Base-by-base conservation (phyloP, 2,888 invertebrate species). In the Orthosia incerta region DNA sequence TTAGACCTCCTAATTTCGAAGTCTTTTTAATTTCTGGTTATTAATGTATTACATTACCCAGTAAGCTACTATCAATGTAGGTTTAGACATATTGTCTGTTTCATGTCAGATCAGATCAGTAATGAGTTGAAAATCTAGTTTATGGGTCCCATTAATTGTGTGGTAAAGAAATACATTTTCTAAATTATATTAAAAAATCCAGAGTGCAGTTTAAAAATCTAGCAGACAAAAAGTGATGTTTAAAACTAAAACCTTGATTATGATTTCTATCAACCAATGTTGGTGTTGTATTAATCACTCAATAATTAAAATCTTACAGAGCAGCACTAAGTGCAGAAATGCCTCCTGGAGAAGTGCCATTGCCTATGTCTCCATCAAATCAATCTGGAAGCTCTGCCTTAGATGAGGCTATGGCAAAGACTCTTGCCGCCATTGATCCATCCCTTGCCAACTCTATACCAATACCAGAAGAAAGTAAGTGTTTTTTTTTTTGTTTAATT, bases 351-450 rank as follows among this genome's bases (percentile, higher is more conserved):
- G 95, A 94, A 72, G 94, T 95, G 11, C 95, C 95, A 0, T 87
- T 95, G 68, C 95, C 96, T 12, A 87, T 90, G 4, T 93, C 95
- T 2, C 95, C 95, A 7, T 89, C 91, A 2, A 90, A 91, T 31
- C 91, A 93, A 66, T 91, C 94, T 16, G 93, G 94, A 64, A 89
- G 92, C 89, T 98, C 98, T 1, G 98, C 98, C 0, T 92, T 99
- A 69, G 99, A 99, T 93, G 98, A 99, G 88, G 98, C 99, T 0
- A 99, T 99, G 99, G 99, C 99, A 9, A 99, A 99, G 26, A 99
- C 99, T 0, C 96, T 99, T 45, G 99, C 99, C 0, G 97, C 99
- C 15, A 99, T 99, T 86, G 98, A 98, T 88, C 97, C 98, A 73
- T 97, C 98, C 1, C 97, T 95, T 7, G 97, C 89, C 93, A 95